Conservation (phyloP, 2,113 vertebrate species). For the Ardeotis arabs region DNA sequence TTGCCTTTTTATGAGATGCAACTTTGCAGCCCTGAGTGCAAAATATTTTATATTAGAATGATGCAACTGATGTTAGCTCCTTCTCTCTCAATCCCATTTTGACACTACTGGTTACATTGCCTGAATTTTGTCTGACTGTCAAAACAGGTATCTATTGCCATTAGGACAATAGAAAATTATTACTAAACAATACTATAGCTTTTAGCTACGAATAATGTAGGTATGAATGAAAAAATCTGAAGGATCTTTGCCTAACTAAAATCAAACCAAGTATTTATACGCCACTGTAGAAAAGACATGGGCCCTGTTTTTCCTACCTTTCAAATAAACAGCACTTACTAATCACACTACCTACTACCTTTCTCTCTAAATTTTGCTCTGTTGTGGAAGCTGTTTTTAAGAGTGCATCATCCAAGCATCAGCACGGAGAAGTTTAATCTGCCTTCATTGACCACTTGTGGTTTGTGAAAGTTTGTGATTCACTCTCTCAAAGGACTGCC, state of each 20-base stretch:
- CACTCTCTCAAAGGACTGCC: neutral
- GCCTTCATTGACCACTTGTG: neutral
- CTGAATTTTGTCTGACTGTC: neutral
- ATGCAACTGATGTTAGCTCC: neutral
- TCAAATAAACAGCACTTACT: neutral
- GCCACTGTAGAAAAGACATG: neutral
- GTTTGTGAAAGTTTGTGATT: neutral
- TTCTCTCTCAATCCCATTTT: neutral
- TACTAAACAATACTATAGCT: neutral
- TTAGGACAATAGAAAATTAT: neutral
- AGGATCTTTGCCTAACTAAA: neutral
- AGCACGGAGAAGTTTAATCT: neutral
- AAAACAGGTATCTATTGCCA: neutral
- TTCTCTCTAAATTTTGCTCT: neutral
- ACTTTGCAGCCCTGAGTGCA: neutral
- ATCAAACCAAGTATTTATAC: neutral
- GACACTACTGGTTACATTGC: neutral
- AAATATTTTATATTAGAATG: neutral
- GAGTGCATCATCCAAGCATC: neutral
- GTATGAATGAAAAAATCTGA: neutral
- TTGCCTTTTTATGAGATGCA: neutral
- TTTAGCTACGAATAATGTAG: neutral
- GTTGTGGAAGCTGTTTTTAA: neutral
- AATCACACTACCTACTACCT: neutral
- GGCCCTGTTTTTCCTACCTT: neutral